Conservation (phyloP, 2,797 vertebrate species). For the Monodelphis domestica region DNA sequence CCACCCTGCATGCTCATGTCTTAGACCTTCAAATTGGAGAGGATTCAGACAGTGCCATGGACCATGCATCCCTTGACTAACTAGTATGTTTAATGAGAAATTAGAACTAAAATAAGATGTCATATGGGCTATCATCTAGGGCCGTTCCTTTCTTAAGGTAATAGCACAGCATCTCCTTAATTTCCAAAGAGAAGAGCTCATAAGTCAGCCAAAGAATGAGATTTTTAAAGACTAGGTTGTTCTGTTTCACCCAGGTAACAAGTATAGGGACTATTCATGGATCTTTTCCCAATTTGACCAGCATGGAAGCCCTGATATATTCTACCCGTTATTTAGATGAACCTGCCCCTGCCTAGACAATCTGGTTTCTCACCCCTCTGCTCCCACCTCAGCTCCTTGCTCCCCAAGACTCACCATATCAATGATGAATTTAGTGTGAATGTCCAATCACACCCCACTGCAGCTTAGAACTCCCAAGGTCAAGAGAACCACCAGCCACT, state of each 20-base stretch:
- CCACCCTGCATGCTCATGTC: neutral
- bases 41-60: neutral
- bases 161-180: neutral
- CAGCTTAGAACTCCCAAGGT: neutral
- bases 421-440: neutral
- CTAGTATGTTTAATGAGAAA: neutral
- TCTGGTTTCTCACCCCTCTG: neutral
- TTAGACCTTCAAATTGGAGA: neutral
- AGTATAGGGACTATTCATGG: neutral
- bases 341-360: neutral
- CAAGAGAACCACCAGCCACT: neutral
- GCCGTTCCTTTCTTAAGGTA: neutral
- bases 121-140: no score
- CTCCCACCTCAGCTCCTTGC: neutral
- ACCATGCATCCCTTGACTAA: neutral
- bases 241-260: neutral
- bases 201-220: neutral
- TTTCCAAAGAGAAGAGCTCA: neutral
- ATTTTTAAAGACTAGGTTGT: neutral
- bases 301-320: neutral
- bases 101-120: no score
- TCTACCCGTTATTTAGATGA: no score
- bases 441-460: neutral
- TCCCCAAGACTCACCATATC: neutral
- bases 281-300: neutral